Evolutionary conservation across 2,888 invertebrate species (phyloP), one percentile per base, ranked within the genome.

Genomic region (Chymomyza amoena): DNA sequence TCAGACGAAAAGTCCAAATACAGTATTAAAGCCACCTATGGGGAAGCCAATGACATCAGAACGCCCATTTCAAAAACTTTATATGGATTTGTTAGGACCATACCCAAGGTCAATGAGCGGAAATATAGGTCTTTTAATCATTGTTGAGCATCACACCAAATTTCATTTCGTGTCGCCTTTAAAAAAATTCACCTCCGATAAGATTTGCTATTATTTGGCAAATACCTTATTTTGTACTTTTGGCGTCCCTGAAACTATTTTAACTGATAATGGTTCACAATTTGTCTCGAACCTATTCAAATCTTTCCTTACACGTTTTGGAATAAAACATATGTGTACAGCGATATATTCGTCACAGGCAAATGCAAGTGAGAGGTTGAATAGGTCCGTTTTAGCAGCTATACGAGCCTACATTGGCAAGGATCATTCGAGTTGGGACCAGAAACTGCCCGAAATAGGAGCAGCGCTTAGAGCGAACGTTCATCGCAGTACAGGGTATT

Each of bases 361-460:
- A n/a, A n/a, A n/a, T n/a, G n/a, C n/a, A n/a, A n/a, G n/a, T n/a
- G n/a, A n/a, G n/a, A 73, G 70, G 15, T 66, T 75, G n/a, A 75
- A 75, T 32, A 63, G 72, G 4, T 69, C 72, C 4, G 51, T 72
- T 56, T 62, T 75, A 28, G 70, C 70, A 0, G 69, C 69, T 20
- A 74, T 76, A 16, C 50, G 72, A n/a, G 62, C 77, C 0, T 71
- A 65, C 45, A 50, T 75, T 15, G 61, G 65, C 10, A 68, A 69
- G 0, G 65, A 70, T 25, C 76, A 77, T 39, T 65, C 64, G 1
- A 56, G 51, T 39, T 72, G 75, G 75, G 74, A 72, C 57, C 50
- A 18, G 6, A 52, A 68, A 36, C 32, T 75, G 5, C 66, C n/a
- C 45, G 60, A 66, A 10, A 72, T 68, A 20, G 66, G 52, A 9